Evolutionary conservation across 2,888 invertebrate genomes (phyloP), one percentile per base, ranked within the genome.

Genomic region (Epinotia brunnichana): DNA sequence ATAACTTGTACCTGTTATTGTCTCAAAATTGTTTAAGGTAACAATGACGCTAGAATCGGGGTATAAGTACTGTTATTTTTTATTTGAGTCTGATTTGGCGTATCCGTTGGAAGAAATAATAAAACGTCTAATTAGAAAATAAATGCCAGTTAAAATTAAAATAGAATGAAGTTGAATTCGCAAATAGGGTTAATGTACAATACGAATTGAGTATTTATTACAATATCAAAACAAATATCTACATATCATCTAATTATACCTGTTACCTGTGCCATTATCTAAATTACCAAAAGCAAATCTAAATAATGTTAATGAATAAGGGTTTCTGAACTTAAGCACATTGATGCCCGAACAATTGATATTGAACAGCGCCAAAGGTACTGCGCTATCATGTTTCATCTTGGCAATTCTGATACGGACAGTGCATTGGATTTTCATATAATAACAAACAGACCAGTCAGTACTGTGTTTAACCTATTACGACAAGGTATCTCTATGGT

Each of bases 381-480:
- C 48, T n/a, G n/a, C n/a, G 44, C 44, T 44, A 15, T 44, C 15
- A 44, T 44, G 15, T n/a, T 48, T n/a, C 44, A 15, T 48, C 5
- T 5, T 48, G n/a, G n/a, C 44, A 48, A 48, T n/a, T 48, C 5
- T n/a, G 15, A 48, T n/a, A 48, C 15, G n/a, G 13, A 13, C 44
- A 48, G 44, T 13, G 15, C n/a, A 48, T 48, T n/a, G 44, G 15
- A 48, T 3, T 48, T 48, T n/a, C n/a, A 48, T 0, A 48, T 48
- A 48, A 48, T n/a, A n/a, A n/a, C n/a, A 48, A 13, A 13, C n/a
- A 48, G 48, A n/a, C 44, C 44, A 7, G 29, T 7, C 35, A n/a
- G 5, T 48, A n/a, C 15, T 11, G 10, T 69, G 0, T 44, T n/a
- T 57, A 41, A 48, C 48, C 29, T 51, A 71, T n/a, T 60, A 56